These are phyloP conservation scores for Penaeus monodon DNA, from an alignment of 2,888 invertebrate genomes.

Conservation along the genomic window DNA sequence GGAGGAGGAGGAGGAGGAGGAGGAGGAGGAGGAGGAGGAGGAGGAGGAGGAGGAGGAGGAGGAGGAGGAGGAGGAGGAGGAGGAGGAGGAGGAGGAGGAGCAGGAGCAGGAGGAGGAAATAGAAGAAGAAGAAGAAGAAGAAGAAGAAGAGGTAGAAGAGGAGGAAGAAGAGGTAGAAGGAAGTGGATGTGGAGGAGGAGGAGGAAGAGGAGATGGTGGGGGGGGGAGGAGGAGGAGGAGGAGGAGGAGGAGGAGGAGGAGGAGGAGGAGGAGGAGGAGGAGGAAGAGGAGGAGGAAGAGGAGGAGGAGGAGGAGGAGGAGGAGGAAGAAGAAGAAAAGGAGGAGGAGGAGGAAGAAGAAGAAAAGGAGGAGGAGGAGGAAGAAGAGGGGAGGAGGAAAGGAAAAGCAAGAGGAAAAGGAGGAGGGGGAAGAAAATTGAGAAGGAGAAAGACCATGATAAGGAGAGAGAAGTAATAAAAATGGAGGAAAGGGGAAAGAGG, in stretches of 20 bases:
- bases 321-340: background rate
- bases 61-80: no score
- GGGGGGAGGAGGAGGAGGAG: background rate
- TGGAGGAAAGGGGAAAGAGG: background rate
- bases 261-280: background rate
- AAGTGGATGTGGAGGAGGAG: background rate
- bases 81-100: no score
- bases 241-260: background rate
- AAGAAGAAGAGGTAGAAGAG: background rate
- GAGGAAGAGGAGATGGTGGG: background rate
- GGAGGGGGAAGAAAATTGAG: no score
- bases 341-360: background rate
- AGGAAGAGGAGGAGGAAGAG: background rate
- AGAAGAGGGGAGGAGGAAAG: no score
- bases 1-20: no score
- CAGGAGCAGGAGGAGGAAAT: no score
- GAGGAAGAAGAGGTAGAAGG: background rate
- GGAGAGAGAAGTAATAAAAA: no score
- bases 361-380: background rate
- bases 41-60: no score
- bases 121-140: no score
- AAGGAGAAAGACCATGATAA: background rate
- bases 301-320: background rate
- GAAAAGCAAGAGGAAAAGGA: no score
- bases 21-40: no score